These are phyloP conservation scores for Metellina segmentata DNA, from an alignment of 2,888 invertebrate species.

Conservation along the genomic window DNA sequence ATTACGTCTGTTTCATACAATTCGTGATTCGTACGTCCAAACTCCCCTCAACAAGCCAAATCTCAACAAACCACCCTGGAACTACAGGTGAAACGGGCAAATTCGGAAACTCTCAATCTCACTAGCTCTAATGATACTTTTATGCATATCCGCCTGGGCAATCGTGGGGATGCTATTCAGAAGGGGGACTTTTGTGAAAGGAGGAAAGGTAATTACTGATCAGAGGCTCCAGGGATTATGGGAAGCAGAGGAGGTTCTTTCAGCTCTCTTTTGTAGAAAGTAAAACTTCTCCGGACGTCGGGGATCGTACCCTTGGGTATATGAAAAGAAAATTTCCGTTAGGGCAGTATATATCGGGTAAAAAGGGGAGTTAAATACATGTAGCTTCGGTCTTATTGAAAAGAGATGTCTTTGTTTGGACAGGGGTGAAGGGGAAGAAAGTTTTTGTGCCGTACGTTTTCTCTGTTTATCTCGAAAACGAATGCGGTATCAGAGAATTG, in stretches of 20 bases:
- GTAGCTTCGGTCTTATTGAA: slow-evolving; percentile 1
- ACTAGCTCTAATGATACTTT: slow-evolving; percentile 3
- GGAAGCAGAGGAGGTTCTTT: slow-evolving; percentile 4
- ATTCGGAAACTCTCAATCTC: neutral
- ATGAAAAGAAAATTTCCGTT: slow-evolving; percentile 21
- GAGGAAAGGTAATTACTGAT: slow-evolving; percentile 41
- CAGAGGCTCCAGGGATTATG: slow-evolving; percentile 13
- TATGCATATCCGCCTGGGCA: neutral
- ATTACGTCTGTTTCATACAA: no score
- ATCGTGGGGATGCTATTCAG: neutral
- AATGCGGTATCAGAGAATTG: neutral
- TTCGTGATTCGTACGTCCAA: no score
- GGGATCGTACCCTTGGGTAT: slow-evolving; percentile 35
- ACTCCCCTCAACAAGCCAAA: no score
- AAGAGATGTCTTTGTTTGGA: slow-evolving; percentile 3
- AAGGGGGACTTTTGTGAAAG: slow-evolving; percentile 20
- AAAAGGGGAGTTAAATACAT: slow-evolving; percentile 4
- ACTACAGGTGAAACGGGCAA: no score
- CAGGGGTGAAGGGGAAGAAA: neutral
- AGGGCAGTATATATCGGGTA: neutral
- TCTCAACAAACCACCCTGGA: no score
- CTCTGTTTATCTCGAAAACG: neutral
- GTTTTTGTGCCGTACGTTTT: neutral
- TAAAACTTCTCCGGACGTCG: neutral
- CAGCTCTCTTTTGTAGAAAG: slow-evolving; percentile 7